Base-by-base conservation (phyloP, 2,797 vertebrate species). In the Clamator glandarius region DNA sequence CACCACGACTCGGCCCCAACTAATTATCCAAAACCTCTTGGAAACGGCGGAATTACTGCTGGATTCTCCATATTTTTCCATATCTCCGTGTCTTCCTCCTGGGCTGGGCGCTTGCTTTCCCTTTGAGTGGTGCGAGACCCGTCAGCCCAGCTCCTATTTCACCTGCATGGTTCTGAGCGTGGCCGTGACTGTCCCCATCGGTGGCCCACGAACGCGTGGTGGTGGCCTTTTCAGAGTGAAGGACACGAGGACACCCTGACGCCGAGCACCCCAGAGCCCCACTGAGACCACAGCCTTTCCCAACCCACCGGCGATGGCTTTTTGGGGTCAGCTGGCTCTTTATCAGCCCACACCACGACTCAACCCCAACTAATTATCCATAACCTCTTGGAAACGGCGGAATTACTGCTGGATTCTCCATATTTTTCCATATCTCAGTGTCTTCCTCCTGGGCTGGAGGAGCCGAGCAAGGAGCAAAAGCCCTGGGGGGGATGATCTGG, bases 151-250 rank as follows among this genome's bases (percentile, higher is more conserved):
- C 39, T 39, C 39, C 39, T 39, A 0, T 2, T 16, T 19, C 23
- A 3, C 4, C 1, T 4, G 39, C 3, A 0, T 5, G 48, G 48
- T 1, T 42, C 31, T 4, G 44, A 21, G 8, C 5, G 2, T 20
- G 61, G 48, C 54, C 8, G 0, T 2, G 50, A 0, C 39, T 21
- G 63, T 59, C 35, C 25, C 69, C 39, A 39, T 39, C 39, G 39
- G 39, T 39, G 39, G 39, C 39, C 39, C 39, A 39, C 39, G 12
- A 39, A 39, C 39, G 39, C 39, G 12, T 39, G 39, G 9, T 39
- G 39, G 39, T 39, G 39, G 5, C 51, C 59, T 14, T 33, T 44
- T 77, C 72, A 72, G 3, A 46, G 51, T 20, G 39, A 39, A 39
- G 39, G 39, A 9, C 39, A 39, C 2, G 26, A 11, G 54, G 46